Base-by-base conservation (phyloP, 2,113 vertebrate genomes). In the Microcebus tavaratra region DNA sequence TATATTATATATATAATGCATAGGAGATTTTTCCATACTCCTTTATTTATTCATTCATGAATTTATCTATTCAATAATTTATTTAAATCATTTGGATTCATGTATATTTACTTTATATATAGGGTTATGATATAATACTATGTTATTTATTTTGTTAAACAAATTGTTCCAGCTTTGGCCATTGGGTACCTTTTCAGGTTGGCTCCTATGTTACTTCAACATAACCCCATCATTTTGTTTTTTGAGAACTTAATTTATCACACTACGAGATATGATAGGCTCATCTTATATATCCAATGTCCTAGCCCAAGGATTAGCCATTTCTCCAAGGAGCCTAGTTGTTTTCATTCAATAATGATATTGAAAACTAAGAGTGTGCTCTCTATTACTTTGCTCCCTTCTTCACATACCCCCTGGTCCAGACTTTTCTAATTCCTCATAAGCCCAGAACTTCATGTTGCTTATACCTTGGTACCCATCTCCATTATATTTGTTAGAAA, bases 81-180 rank as follows among this genome's bases (percentile, higher is more conserved):
- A 93, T 94, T 70, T 67, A 48, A 31, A 31, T 34, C 13, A 36
- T 3, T 55, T 95, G 6, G 4, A 45, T 0, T 89, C 12, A 36
- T 15, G 25, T 65, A 25, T 25, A 36, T 70, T 80, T 93, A 83
- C 20, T 72, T 85, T 53, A 93, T 65, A 23, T 10, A 79, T 82
- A 89, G 25, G 6, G 11, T 48, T 78, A 53, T 61, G 70, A 92
- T 68, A 6, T 29, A 85, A 67, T 31, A 18, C 34, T 55, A 5
- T 59, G 2, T n/a, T 39, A 75, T 78, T 96, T 92, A 73, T 73
- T 90, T 95, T 73, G 1, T n/a, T 81, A 8, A 88, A 93, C n/a
- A 85, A 83, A 75, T 73, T 63, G 7, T 86, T 79, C 39, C 3
- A 72, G 2, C 4, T 63, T 55, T 55, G 10, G 39, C 21, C 36